A percentile compares a stretch with the other conserved stretches of the same genome.
These are phyloP conservation scores for Megaceryle maxima DNA, from an alignment of 2,113 vertebrate species.

Conservation along the genomic window DNA sequence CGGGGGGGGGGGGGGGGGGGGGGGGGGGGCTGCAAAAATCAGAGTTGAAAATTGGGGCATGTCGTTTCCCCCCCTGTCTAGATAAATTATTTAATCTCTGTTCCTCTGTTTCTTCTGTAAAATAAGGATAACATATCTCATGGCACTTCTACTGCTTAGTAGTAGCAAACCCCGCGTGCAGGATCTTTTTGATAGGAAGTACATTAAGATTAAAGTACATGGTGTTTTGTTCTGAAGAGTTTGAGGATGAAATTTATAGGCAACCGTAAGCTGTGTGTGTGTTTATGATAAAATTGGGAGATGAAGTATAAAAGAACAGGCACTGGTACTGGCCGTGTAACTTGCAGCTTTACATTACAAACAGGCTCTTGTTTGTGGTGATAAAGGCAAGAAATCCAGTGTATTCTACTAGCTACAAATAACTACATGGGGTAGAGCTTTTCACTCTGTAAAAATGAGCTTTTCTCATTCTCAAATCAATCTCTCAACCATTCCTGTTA, in stretches of 20 bases:
- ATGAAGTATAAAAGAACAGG: conserved; percentile 55
- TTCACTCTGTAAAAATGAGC: not conserved
- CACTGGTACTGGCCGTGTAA: conserved; percentile 9
- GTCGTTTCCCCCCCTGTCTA: not conserved
- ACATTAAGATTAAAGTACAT: conserved; percentile 53
- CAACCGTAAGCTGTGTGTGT: conserved; percentile 58
- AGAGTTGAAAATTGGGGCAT: not conserved
- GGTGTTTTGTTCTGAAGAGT: conserved; percentile 54
- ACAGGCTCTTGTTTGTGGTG: conserved; percentile 54
- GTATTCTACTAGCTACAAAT: conserved; percentile 3
- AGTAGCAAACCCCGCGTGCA: conserved; percentile 25
- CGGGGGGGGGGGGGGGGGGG: no score
- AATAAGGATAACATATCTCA: conserved; percentile 58
- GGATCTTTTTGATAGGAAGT: conserved; percentile 59
- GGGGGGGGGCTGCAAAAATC: conserved; percentile 7
- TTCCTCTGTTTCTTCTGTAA: conserved; percentile 47
- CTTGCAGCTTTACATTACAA: conserved; percentile 49
- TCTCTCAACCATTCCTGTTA: conserved; percentile 13
- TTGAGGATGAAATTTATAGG: conserved; percentile 62
- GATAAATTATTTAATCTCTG: conserved; percentile 53
- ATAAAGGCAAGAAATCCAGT: conserved; percentile 51
- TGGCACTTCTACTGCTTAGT: not conserved
- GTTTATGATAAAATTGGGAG: conserved; percentile 66
- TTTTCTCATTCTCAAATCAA: not conserved
- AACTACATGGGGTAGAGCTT: conserved; percentile 20